Evolutionary conservation across 2,888 invertebrate species (phyloP).

Genomic region (Dryocosmus kuriphilus): DNA sequence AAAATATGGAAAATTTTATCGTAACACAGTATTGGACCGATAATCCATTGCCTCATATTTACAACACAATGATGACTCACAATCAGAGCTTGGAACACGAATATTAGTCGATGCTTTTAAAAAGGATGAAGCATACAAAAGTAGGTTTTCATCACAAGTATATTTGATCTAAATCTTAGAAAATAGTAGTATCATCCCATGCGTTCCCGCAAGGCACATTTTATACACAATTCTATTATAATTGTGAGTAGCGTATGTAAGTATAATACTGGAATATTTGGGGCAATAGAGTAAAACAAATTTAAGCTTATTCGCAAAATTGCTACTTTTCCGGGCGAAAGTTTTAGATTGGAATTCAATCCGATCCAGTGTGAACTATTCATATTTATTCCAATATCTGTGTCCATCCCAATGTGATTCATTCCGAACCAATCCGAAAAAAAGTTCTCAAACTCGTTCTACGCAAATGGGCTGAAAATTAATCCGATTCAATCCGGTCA

Average conservation of each 20-base stretch:
- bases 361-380: too few species aligned
- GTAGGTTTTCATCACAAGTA: neutral
- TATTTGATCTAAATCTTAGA: neutral
- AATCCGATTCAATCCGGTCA: too few species aligned
- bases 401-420: too few species aligned
- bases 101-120: neutral
- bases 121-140: neutral
- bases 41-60: neutral
- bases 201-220: neutral
- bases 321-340: too few species aligned
- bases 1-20: neutral
- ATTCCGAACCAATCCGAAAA: too few species aligned
- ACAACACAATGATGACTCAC: neutral
- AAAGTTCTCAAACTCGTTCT: too few species aligned
- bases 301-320: neutral
- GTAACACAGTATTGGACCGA: neutral
- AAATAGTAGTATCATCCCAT: neutral
- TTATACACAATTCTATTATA: neutral
- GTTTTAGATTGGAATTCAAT: too few species aligned
- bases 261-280: neutral
- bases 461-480: too few species aligned
- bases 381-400: too few species aligned
- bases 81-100: neutral
- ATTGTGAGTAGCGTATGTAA: neutral
- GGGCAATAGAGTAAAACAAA: neutral